Conservation (phyloP, 2,797 vertebrate species). For the Malurus splendens region DNA sequence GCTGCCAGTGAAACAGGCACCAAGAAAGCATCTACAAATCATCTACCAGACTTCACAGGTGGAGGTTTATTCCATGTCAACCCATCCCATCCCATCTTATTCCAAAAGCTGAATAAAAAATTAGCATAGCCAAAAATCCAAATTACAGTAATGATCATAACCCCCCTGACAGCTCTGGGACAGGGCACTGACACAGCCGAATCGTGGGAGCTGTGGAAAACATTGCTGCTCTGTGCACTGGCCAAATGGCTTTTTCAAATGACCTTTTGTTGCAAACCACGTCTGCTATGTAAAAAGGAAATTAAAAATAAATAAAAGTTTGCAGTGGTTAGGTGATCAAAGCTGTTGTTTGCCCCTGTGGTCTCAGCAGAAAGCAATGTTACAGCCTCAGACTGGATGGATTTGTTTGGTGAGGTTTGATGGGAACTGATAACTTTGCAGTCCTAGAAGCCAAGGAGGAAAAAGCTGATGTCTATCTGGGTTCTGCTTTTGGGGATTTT, state of each 20-base stretch:
- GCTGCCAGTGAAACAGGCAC: neutral
- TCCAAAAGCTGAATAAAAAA: neutral
- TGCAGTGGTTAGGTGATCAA: slow-evolving; percentile 54
- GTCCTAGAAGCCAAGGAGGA: neutral
- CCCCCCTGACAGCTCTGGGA: fast-evolving
- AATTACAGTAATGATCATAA: neutral
- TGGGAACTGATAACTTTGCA: neutral
- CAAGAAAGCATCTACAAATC: neutral
- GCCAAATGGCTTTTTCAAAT: slow-evolving; percentile 24
- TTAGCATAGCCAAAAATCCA: neutral
- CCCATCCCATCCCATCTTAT: neutral
- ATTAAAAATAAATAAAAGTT: slow-evolving; percentile 40
- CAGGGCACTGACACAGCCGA: neutral
- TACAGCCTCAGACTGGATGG: neutral
- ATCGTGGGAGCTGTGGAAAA: slow-evolving; percentile 12
- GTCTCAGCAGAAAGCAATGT: neutral
- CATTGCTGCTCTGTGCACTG: neutral
- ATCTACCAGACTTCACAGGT: neutral
- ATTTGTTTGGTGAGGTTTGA: slow-evolving; percentile 5
- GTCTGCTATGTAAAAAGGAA: slow-evolving; percentile 34
- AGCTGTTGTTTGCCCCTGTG: neutral
- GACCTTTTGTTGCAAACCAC: slow-evolving; percentile 48
- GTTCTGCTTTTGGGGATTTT: neutral
- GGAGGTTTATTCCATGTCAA: neutral
- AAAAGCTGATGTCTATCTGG: neutral